Evolutionary conservation across 1,140 invertebrate species (phyloP).

Genomic region (Nymphalis io): DNA sequence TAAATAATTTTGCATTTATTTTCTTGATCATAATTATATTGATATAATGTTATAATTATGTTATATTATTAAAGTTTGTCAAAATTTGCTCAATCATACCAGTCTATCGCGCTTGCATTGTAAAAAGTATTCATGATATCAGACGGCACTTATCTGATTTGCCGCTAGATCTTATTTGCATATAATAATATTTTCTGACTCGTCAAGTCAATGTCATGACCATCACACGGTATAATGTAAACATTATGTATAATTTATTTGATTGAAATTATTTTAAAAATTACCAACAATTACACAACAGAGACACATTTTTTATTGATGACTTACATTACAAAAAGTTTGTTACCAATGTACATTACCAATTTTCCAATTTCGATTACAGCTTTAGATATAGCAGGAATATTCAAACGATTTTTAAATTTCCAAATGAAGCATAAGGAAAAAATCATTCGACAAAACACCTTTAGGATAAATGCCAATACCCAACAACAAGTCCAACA

Average conservation of each 20-base stretch:
- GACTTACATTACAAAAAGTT: too few relatives aligned
- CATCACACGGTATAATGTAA: slow-evolving; percentile 7
- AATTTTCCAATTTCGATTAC: too few relatives aligned
- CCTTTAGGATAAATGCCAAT: too few relatives aligned
- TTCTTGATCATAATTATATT: neutral
- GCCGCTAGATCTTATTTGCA: slow-evolving; percentile 36
- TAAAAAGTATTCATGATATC: slow-evolving; percentile 30
- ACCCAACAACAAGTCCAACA: too few relatives aligned
- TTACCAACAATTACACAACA: too few relatives aligned
- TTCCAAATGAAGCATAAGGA: too few relatives aligned
- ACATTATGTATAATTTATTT: neutral
- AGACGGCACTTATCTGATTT: slow-evolving; percentile 31
- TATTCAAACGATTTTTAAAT: too few relatives aligned
- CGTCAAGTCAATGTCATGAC: slow-evolving; percentile 28
- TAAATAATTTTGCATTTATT: neutral
- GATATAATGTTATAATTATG: neutral
- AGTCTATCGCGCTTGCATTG: slow-evolving; percentile 26
- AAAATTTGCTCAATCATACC: slow-evolving; percentile 16
- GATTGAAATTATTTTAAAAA: too few relatives aligned
- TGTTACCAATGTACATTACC: too few relatives aligned
- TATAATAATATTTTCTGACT: slow-evolving; percentile 33
- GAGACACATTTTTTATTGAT: too few relatives aligned
- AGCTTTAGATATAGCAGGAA: too few relatives aligned
- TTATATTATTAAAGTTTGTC: neutral
- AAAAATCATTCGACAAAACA: too few relatives aligned